Evolutionary conservation across 2,113 vertebrate species (phyloP).

Genomic region (Serinus canaria): DNA sequence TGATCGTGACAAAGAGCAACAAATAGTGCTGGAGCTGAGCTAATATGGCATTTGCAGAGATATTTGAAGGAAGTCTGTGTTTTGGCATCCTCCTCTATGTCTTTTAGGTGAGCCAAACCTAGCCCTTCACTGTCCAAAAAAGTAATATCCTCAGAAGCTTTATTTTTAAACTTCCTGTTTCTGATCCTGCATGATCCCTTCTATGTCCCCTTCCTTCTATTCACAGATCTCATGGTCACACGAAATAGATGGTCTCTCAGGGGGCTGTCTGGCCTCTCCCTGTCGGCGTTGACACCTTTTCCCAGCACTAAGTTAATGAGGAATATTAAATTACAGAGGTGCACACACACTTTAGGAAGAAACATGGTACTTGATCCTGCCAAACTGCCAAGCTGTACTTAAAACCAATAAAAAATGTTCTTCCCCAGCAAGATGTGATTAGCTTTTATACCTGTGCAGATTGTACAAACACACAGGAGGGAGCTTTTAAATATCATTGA

Average conservation of each 20-base stretch:
- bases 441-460: constrained; percentile 68
- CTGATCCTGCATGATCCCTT: not conserved
- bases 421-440: constrained; percentile 65
- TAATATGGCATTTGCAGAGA: not conserved
- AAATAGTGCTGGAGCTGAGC: not conserved
- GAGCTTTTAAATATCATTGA: constrained; percentile 78
- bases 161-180: not conserved
- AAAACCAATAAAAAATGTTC: constrained; percentile 61
- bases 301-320: not conserved
- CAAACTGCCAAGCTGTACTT: constrained; percentile 44
- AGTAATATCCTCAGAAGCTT: not conserved
- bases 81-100: not conserved
- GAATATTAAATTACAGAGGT: constrained; percentile 45
- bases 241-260: not conserved
- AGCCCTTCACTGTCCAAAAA: not conserved
- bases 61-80: not conserved
- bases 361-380: constrained; percentile 11
- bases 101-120: not conserved
- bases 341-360: not conserved
- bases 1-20: not conserved
- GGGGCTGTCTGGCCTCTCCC: not conserved
- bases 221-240: not conserved
- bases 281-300: not conserved
- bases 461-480: constrained; percentile 70
- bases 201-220: not conserved